Evolutionary conservation across 2,113 vertebrate genomes (phyloP), one percentile per base, ranked within the genome.

Genomic region (Spilogale gracilis): DNA sequence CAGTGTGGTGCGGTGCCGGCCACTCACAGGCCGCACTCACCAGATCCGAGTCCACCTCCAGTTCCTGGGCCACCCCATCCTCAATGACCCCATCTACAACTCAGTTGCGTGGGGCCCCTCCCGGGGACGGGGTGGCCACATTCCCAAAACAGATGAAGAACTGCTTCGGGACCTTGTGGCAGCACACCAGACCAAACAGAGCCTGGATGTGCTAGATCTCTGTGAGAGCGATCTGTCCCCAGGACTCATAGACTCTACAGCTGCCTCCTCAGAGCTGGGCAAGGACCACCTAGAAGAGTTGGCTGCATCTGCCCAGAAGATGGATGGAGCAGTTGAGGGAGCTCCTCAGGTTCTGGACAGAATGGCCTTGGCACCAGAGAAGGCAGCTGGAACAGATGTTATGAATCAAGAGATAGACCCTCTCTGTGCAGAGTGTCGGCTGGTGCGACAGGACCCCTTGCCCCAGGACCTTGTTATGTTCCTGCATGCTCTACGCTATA

Each of bases 41-140:
- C 99, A 99, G 98, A 99, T 99, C 96, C 99, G 99, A 2, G 99
- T 99, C 18, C 99, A 99, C 93, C 98, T 99, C 83, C 99, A 99
- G 98, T 99, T 99, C 93, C 96, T 99, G 97, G 99, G 99, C 0
- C 99, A 99, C 88, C 99, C 99, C 32, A 99, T 99, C 12, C 91
- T 99, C 93, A 99, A 99, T 0, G 99, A 99, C 76, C 99, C 99
- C n/a, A 99, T 99, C 98, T 99, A 99, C 58, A 99, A 99, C n/a
- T 99, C 99, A 69, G 98, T 98, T 0, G 99, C 99, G 0, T 99
- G 99, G 99, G 99, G 99, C 4, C 99, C 99, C 0, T 94, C 98
- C 61, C 98, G 99, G 65, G 99, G 99, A 9, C 99, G 99, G 56
- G 99, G 99, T 0, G 99, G 99, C 0, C 95, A 98, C 25, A 92